phyloP scores from a whole-genome alignment of 2,888 invertebrate genomes.

The Molanna angustata region DNA sequence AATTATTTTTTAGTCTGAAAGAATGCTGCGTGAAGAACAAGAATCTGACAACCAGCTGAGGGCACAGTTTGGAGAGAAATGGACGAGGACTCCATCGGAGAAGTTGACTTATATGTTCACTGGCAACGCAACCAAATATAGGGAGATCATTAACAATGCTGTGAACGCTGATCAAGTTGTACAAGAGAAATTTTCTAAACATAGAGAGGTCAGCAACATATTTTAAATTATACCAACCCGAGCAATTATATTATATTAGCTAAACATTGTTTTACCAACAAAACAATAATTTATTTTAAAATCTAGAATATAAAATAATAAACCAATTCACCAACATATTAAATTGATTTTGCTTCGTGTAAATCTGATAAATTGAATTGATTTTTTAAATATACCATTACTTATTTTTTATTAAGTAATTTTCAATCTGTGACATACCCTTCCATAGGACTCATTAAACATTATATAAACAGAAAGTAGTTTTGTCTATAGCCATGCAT shows the following conservation, averaged over 20 bases:
- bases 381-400: no score
- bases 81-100: conserved; percentile 86
- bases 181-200: conserved; percentile 78
- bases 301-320: no score
- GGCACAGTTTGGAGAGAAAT: conserved; percentile 87
- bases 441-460: no score
- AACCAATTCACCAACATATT: no score
- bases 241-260: background rate
- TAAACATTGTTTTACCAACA: background rate
- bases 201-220: conserved; percentile 53
- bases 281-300: no score
- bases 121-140: conserved; percentile 88
- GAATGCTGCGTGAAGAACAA: conserved; percentile 87
- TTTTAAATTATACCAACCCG: background rate
- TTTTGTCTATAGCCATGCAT: background rate
- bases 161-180: conserved; percentile 79
- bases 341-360: no score
- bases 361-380: no score
- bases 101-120: conserved; percentile 87
- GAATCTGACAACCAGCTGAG: conserved; percentile 85
- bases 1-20: conserved; percentile 49
- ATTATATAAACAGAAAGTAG: background rate
- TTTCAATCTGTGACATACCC: no score
- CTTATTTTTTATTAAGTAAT: no score
- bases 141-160: conserved; percentile 90